Evolutionary conservation across 2,888 invertebrate species (phyloP), one percentile per base, ranked within the genome.

Genomic region (Noctua fimbriata): DNA sequence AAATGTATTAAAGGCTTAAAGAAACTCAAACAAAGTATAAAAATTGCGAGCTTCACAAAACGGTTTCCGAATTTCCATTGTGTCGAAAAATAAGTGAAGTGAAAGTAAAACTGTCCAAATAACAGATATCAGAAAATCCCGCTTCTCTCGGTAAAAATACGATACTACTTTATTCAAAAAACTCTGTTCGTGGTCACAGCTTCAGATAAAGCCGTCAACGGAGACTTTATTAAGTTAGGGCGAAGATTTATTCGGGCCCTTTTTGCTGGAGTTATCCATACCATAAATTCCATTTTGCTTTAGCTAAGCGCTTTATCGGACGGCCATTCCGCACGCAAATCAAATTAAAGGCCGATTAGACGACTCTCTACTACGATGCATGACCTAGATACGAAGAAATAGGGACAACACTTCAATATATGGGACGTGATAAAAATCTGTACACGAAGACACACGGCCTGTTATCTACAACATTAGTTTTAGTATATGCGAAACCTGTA

Each of bases 171-270:
- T 92, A 92, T 92, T 93, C 91, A 93, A 93, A 94, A 92, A 94
- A 92, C 88, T 92, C 91, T 91, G 91, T 82, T 89, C 88, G 91
- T 90, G 92, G 93, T 93, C 92, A 91, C 91, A 92, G 90, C 91
- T 91, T 91, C 89, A 92, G 95, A 95, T 95, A 95, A 94, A 95
- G 92, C 92, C 92, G 93, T 95, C 95, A 94, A 93, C 94, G 91
- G 90, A 89, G 93, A 94, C 94, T 95, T 95, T 95, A 96, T 96
- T 96, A 96, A 95, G 93, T 95, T 94, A 92, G 91, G 92, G 91
- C 79, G 91, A 93, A 95, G 95, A 95, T 96, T 96, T 95, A 95
- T 95, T 93, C 89, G 92, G 90, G 93, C 93, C 94, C 94, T 95
- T 96, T 95, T 95, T 94, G 92, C 89, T 88, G 91, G 91, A 94